Evolutionary conservation across 2,797 vertebrate genomes (phyloP).

Genomic region (Sibirionetta formosa): DNA sequence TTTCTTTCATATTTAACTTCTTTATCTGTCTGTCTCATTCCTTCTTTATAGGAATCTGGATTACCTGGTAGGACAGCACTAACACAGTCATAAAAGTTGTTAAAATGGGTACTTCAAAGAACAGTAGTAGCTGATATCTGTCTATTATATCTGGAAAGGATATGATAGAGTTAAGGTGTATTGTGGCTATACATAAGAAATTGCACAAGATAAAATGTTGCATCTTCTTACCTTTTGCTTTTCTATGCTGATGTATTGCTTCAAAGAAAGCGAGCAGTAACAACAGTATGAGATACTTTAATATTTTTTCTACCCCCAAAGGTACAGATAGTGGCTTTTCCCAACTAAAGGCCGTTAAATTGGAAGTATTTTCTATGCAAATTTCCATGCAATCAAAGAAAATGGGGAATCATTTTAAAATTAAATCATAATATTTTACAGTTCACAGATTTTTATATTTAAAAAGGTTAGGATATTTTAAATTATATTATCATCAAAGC

Average conservation of each 20-base stretch:
- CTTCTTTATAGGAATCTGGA: too few relatives aligned
- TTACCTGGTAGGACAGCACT: too few relatives aligned
- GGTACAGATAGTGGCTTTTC: background rate
- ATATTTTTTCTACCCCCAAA: background rate
- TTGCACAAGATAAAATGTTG: background rate
- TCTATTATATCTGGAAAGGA: background rate
- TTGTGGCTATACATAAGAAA: background rate
- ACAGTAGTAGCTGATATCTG: background rate
- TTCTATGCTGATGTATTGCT: background rate
- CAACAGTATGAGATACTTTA: background rate
- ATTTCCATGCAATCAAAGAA: background rate
- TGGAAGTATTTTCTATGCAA: background rate
- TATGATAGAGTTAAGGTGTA: background rate
- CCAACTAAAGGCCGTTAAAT: background rate
- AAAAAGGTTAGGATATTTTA: slow-evolving; percentile 11
- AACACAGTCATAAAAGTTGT: background rate
- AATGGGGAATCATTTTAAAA: background rate
- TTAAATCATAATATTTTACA: background rate
- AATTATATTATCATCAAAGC: background rate
- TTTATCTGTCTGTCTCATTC: too few relatives aligned
- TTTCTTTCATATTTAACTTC: too few relatives aligned
- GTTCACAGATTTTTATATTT: background rate
- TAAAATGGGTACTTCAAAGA: background rate
- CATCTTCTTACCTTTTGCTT: background rate
- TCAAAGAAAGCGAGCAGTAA: background rate